phyloP scores from a whole-genome alignment of 2,888 invertebrate genomes.

The Erebia epiphron region DNA sequence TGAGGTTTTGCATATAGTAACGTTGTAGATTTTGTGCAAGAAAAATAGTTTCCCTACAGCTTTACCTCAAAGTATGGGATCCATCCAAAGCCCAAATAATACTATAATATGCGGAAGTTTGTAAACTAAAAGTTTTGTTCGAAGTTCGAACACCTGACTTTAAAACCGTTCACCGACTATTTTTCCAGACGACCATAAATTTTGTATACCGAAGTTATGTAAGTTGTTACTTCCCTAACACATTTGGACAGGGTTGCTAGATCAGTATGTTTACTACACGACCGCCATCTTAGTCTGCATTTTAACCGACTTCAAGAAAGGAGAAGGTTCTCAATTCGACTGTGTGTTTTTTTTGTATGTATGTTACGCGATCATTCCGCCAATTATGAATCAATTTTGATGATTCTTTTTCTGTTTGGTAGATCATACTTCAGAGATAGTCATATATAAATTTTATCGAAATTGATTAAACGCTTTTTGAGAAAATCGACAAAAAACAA shows the following conservation, averaged over 20 bases:
- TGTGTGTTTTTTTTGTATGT: no score
- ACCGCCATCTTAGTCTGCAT: no score
- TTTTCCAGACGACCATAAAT: conserved; percentile 28
- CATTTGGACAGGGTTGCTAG: conserved; percentile 5
- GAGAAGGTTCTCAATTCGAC: no score
- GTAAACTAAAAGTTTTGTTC: conserved; percentile 7
- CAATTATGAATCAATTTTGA: no score
- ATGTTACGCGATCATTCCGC: no score
- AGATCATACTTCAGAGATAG: no score
- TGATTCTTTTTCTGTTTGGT: no score
- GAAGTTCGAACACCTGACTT: conserved; percentile 31
- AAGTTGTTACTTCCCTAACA: conserved; percentile 13
- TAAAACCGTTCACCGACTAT: conserved; percentile 29
- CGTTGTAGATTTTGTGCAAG: background rate
- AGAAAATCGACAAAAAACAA: no score
- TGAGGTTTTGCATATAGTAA: no score
- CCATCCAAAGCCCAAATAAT: conserved; percentile 12
- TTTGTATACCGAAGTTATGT: conserved; percentile 16
- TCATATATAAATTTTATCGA: no score
- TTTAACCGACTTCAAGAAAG: no score
- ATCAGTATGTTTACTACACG: background rate
- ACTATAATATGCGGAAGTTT: conserved; percentile 15
- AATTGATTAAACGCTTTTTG: no score
- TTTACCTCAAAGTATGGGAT: conserved; percentile 2
- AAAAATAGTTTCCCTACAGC: background rate